These are phyloP conservation scores for Tridacna gigas DNA, from an alignment of 2,888 invertebrate genomes.

Conservation along the genomic window DNA sequence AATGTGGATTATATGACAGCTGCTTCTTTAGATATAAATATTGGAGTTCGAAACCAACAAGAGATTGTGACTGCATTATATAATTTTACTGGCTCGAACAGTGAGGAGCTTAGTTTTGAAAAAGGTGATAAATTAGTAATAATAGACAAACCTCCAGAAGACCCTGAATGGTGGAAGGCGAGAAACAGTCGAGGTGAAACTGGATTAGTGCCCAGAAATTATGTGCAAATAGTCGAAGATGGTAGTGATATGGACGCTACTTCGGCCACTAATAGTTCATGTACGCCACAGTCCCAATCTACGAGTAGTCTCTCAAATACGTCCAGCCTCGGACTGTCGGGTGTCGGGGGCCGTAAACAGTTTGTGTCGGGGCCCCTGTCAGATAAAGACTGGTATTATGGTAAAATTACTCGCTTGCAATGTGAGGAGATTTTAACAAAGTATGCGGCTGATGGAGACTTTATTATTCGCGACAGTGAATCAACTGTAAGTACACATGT, in stretches of 20 bases:
- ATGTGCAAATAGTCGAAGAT: conserved; percentile 84
- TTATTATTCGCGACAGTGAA: conserved; percentile 99
- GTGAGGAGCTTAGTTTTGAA: conserved; percentile 98
- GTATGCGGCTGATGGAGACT: conserved; percentile 98
- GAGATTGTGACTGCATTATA: conserved; percentile 98
- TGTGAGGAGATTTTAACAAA: conserved; percentile 98
- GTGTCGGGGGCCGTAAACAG: conserved; percentile 75
- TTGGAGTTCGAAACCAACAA: conserved; percentile 42
- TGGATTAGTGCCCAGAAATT: conserved; percentile 94
- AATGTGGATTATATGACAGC: conserved; percentile 76
- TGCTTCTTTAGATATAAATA: conserved; percentile 67
- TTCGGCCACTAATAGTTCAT: conserved; percentile 73
- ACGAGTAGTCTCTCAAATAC: conserved; percentile 82
- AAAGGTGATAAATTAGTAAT: conserved; percentile 98
- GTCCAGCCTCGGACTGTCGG: conserved; percentile 74
- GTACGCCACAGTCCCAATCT: conserved; percentile 83
- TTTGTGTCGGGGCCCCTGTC: conserved; percentile 82
- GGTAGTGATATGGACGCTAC: conserved; percentile 71
- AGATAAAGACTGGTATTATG: conserved; percentile 96
- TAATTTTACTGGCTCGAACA: conserved; percentile 89
- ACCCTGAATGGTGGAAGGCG: conserved; percentile 99
- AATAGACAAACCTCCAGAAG: conserved; percentile 96
- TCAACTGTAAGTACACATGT: conserved; percentile 93
- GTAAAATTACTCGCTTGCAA: conserved; percentile 96
- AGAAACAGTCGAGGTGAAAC: conserved; percentile 96